These are phyloP conservation scores for Peromyscus eremicus DNA, from an alignment of 2,797 vertebrate species.

Conservation along the genomic window DNA sequence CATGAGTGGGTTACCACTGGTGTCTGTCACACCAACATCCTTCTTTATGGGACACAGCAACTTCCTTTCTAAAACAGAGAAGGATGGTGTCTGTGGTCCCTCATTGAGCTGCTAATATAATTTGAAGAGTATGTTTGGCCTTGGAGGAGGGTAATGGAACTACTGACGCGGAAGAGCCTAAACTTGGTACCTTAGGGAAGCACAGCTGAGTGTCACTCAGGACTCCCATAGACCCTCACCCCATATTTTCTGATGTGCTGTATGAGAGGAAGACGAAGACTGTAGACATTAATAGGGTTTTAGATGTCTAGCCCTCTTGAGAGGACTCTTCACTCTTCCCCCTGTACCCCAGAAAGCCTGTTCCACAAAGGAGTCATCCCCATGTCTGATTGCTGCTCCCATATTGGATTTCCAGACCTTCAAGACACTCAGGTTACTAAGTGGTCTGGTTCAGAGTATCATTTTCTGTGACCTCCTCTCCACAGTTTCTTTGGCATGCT, in stretches of 20 bases:
- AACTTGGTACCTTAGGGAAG: background rate
- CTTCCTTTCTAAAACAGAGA: background rate
- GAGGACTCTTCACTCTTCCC: too few relatives aligned
- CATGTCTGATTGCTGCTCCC: background rate
- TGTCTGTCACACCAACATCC: background rate
- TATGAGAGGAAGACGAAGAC: constrained; percentile 7
- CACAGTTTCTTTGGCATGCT: background rate
- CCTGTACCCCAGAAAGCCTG: constrained; percentile 60
- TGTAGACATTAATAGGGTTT: background rate
- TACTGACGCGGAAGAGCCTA: background rate
- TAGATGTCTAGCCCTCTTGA: background rate
- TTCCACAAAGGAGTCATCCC: background rate
- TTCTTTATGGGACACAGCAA: background rate
- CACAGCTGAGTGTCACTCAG: background rate
- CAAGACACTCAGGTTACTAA: constrained; percentile 72
- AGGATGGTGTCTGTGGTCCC: background rate
- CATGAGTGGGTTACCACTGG: background rate
- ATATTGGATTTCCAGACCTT: constrained; percentile 74
- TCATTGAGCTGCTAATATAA: background rate
- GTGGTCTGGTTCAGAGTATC: constrained; percentile 67
- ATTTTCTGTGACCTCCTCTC: constrained; percentile 69
- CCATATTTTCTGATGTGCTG: background rate
- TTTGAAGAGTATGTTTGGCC: background rate
- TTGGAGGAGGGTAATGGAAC: background rate
- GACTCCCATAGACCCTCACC: background rate